Percentiles rank a stretch among this genome's conserved stretches.
phyloP scores from a whole-genome alignment of 2,113 vertebrate species.

The Conger conger region DNA sequence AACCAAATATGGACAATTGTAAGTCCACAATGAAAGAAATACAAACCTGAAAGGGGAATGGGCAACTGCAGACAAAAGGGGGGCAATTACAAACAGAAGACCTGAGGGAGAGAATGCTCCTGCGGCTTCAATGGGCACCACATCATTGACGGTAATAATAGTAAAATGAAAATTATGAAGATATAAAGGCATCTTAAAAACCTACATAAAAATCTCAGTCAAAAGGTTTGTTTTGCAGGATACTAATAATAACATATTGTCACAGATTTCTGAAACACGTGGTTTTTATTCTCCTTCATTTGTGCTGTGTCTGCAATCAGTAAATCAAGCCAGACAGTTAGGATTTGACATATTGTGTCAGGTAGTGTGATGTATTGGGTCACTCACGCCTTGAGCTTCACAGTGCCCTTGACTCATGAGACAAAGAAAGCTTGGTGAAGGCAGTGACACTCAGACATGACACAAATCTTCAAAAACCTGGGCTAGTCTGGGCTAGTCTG shows the following conservation, averaged over 20 bases:
- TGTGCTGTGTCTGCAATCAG: slow-evolving; percentile 10
- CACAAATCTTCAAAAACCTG: neutral
- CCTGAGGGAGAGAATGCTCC: no score
- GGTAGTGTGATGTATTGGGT: neutral
- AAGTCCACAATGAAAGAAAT: no score
- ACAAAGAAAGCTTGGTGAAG: neutral
- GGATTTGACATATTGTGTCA: neutral
- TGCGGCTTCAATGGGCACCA: no score
- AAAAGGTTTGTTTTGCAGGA: neutral
- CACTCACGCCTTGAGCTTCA: neutral
- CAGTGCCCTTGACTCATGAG: neutral
- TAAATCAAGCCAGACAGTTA: neutral
- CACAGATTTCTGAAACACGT: neutral
- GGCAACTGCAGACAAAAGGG: no score
- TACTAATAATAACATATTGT: neutral
- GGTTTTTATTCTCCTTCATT: neutral
- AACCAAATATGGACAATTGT: no score
- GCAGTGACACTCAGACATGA: no score
- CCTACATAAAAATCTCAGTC: neutral
- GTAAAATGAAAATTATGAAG: no score
- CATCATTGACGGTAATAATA: no score
- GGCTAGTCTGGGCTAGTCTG: neutral
- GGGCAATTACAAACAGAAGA: no score
- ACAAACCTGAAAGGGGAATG: no score
- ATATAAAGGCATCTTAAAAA: no score